These are phyloP conservation scores for Tinea trinotella DNA, from an alignment of 2,888 invertebrate species.

Conservation along the genomic window DNA sequence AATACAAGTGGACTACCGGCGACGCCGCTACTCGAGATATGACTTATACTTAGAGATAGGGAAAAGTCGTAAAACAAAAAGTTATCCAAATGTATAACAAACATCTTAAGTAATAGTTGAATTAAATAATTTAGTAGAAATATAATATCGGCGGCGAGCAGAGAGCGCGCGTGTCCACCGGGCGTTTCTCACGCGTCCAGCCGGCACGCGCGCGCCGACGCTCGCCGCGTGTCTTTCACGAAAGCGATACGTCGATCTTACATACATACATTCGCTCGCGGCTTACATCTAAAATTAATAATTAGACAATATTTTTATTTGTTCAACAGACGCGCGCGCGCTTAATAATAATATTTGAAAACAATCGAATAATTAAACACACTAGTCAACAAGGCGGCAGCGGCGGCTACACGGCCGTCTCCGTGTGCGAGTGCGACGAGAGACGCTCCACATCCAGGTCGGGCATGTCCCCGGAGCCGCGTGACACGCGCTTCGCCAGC, in stretches of 20 bases:
- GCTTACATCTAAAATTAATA: conserved; percentile 72
- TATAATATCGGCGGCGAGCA: conserved; percentile 31
- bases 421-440: conserved; percentile 94
- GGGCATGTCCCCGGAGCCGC: conserved; percentile 90
- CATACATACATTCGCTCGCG: conserved; percentile 69
- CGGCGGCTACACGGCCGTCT: conserved; percentile 86
- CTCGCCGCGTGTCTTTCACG: conserved; percentile 43
- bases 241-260: conserved; percentile 31
- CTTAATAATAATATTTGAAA: conserved; percentile 60
- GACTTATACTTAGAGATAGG: conserved; percentile 69
- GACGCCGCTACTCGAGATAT: conserved; percentile 68
- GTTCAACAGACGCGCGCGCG: conserved; percentile 71
- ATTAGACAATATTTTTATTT: conserved; percentile 72
- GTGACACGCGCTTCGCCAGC: conserved; percentile 91
- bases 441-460: conserved; percentile 94
- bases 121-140: conserved; percentile 61
- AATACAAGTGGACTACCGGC: conserved; percentile 64
- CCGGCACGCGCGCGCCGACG: conserved; percentile 29
- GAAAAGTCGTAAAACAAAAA: conserved; percentile 63
- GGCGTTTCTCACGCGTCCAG: conserved; percentile 26
- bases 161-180: conserved; percentile 21
- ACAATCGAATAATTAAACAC: conserved; percentile 73
- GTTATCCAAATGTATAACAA: conserved; percentile 72
- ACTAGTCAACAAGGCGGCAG: conserved; percentile 67
- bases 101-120: conserved; percentile 68